These are phyloP conservation scores for Macrobrachium nipponense DNA, from an alignment of 1,140 invertebrate species.

Conservation along the genomic window DNA sequence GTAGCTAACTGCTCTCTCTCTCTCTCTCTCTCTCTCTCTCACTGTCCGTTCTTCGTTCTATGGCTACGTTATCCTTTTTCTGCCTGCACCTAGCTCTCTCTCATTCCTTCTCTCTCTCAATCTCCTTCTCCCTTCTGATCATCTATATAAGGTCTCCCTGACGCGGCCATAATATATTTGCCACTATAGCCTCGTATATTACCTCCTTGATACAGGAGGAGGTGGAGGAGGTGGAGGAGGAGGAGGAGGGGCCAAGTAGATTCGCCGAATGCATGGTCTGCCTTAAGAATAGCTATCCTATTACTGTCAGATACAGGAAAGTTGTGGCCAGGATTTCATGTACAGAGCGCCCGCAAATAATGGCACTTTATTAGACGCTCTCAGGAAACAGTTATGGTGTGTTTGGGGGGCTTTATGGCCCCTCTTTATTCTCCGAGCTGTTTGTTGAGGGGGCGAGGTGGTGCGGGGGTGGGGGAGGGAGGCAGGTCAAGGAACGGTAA, in stretches of 20 bases:
- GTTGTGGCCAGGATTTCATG: background rate
- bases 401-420: slow-evolving; percentile 1
- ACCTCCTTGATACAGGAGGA: background rate
- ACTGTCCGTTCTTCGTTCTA: background rate
- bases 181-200: too few relatives aligned
- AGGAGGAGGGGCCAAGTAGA: background rate
- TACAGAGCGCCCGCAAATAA: background rate
- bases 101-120: background rate
- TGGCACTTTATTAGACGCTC: slow-evolving; percentile 7
- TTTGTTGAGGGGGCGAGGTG: background rate
- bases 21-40: background rate
- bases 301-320: slow-evolving; percentile 20
- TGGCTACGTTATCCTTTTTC: background rate
- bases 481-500: background rate
- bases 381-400: slow-evolving; percentile 28
- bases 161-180: too few relatives aligned
- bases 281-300: slow-evolving; percentile 32
- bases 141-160: too few relatives aligned
- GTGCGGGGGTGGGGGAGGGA: background rate
- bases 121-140: background rate
- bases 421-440: slow-evolving; percentile 27
- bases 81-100: background rate
- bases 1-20: background rate
- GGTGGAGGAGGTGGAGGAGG: background rate
- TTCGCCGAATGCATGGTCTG: slow-evolving; percentile 3